A percentile compares a stretch with the other conserved stretches of the same genome.
Conservation (phyloP, 2,797 vertebrate genomes). For the Sebastes reedi region DNA sequence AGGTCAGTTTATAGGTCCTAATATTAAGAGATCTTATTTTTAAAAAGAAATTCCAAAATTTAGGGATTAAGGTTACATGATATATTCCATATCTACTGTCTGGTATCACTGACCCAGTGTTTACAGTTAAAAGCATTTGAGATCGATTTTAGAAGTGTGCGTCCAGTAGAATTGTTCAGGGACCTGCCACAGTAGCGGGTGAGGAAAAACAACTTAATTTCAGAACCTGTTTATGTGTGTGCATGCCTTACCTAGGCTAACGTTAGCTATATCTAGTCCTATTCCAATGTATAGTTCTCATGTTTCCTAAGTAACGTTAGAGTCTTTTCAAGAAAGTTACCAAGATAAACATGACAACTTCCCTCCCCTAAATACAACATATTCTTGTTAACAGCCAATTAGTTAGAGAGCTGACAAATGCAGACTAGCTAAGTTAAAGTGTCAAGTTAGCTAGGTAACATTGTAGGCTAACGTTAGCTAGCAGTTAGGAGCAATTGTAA, state of each 20-base stretch:
- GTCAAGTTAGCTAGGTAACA: background rate
- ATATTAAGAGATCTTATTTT: background rate
- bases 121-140: too few species aligned
- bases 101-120: too few species aligned
- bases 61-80: background rate
- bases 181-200: too few species aligned
- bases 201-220: too few species aligned
- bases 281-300: background rate
- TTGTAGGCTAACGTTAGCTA: slow-evolving; percentile 4
- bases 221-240: too few species aligned
- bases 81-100: background rate
- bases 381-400: background rate
- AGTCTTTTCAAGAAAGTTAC: background rate
- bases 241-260: background rate
- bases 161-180: too few species aligned
- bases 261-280: too few species aligned
- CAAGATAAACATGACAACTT: background rate
- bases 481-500: background rate
- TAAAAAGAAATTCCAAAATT: background rate
- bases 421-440: background rate
- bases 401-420: background rate
- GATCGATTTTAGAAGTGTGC: background rate
- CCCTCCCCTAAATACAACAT: background rate
- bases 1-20: background rate
- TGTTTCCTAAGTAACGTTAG: background rate